Conservation (phyloP, 2,113 vertebrate species). For the Dipodomys stephensi region DNA sequence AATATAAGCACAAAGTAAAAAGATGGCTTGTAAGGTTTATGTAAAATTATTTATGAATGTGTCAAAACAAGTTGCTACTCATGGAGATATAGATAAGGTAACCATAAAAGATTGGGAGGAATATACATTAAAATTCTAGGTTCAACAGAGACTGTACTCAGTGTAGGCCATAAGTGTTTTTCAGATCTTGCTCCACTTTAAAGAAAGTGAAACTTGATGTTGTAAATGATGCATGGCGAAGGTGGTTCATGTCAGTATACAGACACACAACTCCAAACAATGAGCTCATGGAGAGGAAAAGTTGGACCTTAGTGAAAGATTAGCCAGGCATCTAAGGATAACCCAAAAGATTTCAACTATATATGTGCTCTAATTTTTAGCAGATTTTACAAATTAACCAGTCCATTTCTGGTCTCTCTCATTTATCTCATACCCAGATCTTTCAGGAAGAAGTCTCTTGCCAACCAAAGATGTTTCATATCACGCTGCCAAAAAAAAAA, state of each 20-base stretch:
- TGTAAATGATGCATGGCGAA: slow-evolving; percentile 34
- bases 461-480: neutral
- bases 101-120: slow-evolving; percentile 3
- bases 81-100: neutral
- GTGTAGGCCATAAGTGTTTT: slow-evolving; percentile 31
- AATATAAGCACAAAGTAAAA: too few species aligned
- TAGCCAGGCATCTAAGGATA: neutral
- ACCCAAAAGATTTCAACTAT: neutral
- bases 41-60: neutral
- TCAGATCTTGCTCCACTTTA: slow-evolving; percentile 49
- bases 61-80: neutral
- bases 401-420: neutral
- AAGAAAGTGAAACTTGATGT: slow-evolving; percentile 58
- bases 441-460: neutral
- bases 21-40: too few species aligned
- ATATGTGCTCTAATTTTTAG: neutral
- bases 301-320: neutral
- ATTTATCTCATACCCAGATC: neutral
- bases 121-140: slow-evolving; percentile 41
- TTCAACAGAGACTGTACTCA: slow-evolving; percentile 17
- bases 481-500: neutral
- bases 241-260: slow-evolving; percentile 37
- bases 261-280: slow-evolving; percentile 33
- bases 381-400: neutral
- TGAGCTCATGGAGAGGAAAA: slow-evolving; percentile 42